Conservation (phyloP, 2,797 vertebrate genomes). For the Psittacula echo region DNA sequence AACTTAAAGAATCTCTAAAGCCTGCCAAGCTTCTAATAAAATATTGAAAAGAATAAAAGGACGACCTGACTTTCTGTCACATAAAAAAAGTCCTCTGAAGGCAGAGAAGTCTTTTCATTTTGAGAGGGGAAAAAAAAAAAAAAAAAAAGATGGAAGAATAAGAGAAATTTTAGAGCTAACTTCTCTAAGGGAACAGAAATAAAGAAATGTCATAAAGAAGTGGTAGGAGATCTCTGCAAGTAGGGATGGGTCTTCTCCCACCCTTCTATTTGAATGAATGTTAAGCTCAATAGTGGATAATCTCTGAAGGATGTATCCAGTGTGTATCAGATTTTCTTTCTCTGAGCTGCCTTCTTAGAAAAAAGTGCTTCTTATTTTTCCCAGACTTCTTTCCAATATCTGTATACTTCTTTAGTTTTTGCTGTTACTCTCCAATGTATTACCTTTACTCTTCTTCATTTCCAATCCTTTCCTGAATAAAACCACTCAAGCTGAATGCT, state of each 20-base stretch:
- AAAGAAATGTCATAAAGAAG: neutral
- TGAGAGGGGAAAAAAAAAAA: neutral
- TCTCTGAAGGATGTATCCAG: neutral
- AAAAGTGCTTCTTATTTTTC: neutral
- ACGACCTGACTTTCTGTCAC: constrained; percentile 17
- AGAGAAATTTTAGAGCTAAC: neutral
- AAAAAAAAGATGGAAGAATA: neutral
- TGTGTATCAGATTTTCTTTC: neutral
- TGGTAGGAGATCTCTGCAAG: neutral
- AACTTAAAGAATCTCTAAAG: constrained; percentile 34
- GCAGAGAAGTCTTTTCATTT: constrained; percentile 5
- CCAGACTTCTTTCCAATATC: neutral
- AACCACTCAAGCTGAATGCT: neutral
- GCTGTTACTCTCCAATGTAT: neutral
- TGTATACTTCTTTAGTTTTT: neutral
- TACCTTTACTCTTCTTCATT: neutral
- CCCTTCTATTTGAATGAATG: neutral
- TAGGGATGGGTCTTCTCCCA: neutral
- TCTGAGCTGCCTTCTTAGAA: neutral
- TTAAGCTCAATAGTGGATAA: neutral
- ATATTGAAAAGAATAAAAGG: constrained; percentile 48
- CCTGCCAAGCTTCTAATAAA: constrained; percentile 22
- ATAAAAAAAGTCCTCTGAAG: constrained; percentile 22
- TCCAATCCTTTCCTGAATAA: neutral
- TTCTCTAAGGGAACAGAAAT: neutral